phyloP scores from a whole-genome alignment of 1,140 invertebrate species.

The Octopus sinensis region DNA sequence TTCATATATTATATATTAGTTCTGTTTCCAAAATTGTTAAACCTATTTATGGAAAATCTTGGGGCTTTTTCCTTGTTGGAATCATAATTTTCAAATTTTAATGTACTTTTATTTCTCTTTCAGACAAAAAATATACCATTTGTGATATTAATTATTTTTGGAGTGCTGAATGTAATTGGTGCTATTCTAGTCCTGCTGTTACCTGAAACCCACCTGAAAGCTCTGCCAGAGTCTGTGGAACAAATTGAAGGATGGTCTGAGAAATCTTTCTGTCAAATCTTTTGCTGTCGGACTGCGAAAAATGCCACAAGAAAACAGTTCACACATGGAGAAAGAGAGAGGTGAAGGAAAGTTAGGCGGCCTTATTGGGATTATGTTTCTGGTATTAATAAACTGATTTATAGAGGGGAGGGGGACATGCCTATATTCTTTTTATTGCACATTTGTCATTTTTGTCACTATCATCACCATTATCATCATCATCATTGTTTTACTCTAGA shows the following conservation, averaged over 20 bases:
- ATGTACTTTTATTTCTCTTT: background rate
- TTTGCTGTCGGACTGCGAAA: too few species aligned
- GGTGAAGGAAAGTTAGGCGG: too few species aligned
- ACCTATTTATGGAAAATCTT: background rate
- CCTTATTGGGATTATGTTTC: too few species aligned
- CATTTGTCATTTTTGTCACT: too few species aligned
- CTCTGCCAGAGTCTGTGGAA: background rate
- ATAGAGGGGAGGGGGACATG: too few species aligned
- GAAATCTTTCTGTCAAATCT: too few species aligned
- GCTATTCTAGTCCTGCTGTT: background rate
- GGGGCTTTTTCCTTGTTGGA: background rate
- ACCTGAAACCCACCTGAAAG: background rate
- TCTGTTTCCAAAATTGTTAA: background rate
- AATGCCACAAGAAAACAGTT: too few species aligned
- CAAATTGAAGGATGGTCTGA: background rate
- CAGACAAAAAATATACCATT: background rate
- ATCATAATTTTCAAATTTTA: background rate
- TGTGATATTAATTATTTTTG: background rate
- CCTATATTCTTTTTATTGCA: too few species aligned
- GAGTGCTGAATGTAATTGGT: background rate
- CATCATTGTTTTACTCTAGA: too few species aligned
- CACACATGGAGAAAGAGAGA: too few species aligned
- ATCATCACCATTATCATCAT: too few species aligned
- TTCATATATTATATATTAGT: background rate
- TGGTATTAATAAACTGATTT: too few species aligned